A percentile compares a stretch with the other conserved stretches of the same genome.
Evolutionary conservation across 1,140 invertebrate genomes (phyloP).

Genomic region (Dreissena rostriformis): DNA sequence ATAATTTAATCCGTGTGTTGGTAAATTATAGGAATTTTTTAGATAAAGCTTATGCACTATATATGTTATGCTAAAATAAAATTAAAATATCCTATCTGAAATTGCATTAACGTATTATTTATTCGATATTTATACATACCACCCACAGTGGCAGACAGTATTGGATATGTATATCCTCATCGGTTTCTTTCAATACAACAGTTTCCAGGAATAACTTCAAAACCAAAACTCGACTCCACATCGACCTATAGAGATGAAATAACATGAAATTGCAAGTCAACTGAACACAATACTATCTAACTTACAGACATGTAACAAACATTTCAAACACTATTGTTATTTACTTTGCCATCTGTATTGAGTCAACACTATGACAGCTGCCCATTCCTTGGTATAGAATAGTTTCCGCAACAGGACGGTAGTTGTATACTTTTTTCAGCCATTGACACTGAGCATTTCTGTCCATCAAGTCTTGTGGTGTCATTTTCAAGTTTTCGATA

Average conservation of each 20-base stretch:
- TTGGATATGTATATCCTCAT: conserved; percentile 38
- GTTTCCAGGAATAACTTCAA: conserved; percentile 43
- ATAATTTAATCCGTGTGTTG: too few relatives aligned
- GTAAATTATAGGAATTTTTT: too few relatives aligned
- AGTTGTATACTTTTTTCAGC: conserved; percentile 41
- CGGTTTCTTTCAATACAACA: conserved; percentile 28
- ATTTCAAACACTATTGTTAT: neutral
- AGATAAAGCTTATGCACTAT: too few relatives aligned
- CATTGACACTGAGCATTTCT: neutral
- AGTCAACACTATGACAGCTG: conserved; percentile 25
- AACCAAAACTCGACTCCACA: conserved; percentile 42
- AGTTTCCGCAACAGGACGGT: conserved; percentile 45
- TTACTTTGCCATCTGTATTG: conserved; percentile 39
- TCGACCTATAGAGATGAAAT: neutral
- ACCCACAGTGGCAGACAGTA: conserved; percentile 43
- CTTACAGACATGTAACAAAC: neutral
- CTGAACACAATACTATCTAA: neutral
- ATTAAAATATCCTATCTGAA: neutral
- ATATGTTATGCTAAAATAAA: too few relatives aligned
- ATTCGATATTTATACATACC: conserved; percentile 11
- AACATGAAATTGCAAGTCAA: neutral
- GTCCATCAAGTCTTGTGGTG: conserved; percentile 12
- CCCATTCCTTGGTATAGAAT: conserved; percentile 27
- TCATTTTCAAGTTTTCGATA: conserved; percentile 21
- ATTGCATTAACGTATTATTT: neutral